Evolutionary conservation across 2,113 vertebrate genomes (phyloP).

Genomic region (Mugil cephalus): DNA sequence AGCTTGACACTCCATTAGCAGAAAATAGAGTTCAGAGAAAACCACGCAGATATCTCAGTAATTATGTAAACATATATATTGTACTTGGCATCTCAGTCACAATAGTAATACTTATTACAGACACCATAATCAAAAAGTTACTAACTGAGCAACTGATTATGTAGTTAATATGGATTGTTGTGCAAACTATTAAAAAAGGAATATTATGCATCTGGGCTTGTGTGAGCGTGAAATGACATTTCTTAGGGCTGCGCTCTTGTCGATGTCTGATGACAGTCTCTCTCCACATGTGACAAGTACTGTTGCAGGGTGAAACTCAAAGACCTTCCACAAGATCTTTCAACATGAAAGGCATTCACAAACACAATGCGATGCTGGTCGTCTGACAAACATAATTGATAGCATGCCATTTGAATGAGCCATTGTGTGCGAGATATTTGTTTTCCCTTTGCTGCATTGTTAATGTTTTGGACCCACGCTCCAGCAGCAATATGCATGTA

Average conservation of each 20-base stretch:
- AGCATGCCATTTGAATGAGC: slow-evolving; percentile 54
- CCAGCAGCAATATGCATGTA: slow-evolving; percentile 54
- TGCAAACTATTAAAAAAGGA: not conserved
- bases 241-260: not conserved
- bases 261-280: not conserved
- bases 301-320: slow-evolving; percentile 14
- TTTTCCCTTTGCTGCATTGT: slow-evolving; percentile 61
- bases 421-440: slow-evolving; percentile 56
- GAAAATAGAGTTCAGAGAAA: not conserved
- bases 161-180: not conserved
- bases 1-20: not conserved
- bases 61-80: not conserved
- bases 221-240: not conserved
- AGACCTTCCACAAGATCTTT: slow-evolving; percentile 39
- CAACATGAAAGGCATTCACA: slow-evolving; percentile 31
- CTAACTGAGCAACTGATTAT: not conserved
- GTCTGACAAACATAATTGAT: slow-evolving; percentile 59
- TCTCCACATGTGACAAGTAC: slow-evolving; percentile 15
- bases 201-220: not conserved
- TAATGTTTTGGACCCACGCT: slow-evolving; percentile 62
- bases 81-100: not conserved
- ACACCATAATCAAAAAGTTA: not conserved
- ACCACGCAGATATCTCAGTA: no score
- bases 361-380: slow-evolving; percentile 32
- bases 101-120: not conserved